Base-by-base conservation (phyloP, 2,888 invertebrate species). In the Germaria angustata region DNA sequence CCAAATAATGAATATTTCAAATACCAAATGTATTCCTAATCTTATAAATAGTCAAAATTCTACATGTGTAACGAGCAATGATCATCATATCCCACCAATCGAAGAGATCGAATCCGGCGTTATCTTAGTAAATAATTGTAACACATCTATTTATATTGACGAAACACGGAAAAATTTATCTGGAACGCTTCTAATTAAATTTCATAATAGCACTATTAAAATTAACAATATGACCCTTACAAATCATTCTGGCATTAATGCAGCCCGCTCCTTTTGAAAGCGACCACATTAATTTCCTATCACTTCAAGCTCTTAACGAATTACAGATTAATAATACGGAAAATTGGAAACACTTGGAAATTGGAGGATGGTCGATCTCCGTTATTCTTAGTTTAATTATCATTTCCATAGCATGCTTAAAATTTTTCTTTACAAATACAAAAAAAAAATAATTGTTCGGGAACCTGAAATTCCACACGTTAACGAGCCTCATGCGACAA, bases 241-340 rank as follows among this genome's bases (percentile, higher is more conserved):
- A 49, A 65, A 49, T 65, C 20, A 65, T 65, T 1, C 49, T 49
- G 49, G 49, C 65, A 65, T 65, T 65, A 49, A 13, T 65, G 20
- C 65, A 65, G 22, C 65, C 49, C 9, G 22, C n/a, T n/a, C n/a
- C n/a, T n/a, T n/a, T n/a, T n/a, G n/a, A n/a, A n/a, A n/a, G n/a
- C n/a, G n/a, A n/a, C 61, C 32, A 44, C 32, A 28, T 44, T 17
- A 17, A 44, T 44, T 11, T 41, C n/a, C 9, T 41, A 41, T 41
- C 61, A 15, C 41, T 41, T 24, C 24, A 41, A 61, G 24, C 41
- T 63, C 61, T 44, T 28, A 63, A 63, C 15, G 61, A 61, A 24
- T 13, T 61, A 20, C 61, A 61, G 20, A 63, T 63, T 28, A 44
- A 63, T 17, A 63, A 63, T 44, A 63, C 61, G n/a, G 61, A 61